Percentiles rank a stretch among this genome's conserved stretches.
phyloP scores from a whole-genome alignment of 64 coral and sea anemone genomes.

The Dendronephthya gigantea region DNA sequence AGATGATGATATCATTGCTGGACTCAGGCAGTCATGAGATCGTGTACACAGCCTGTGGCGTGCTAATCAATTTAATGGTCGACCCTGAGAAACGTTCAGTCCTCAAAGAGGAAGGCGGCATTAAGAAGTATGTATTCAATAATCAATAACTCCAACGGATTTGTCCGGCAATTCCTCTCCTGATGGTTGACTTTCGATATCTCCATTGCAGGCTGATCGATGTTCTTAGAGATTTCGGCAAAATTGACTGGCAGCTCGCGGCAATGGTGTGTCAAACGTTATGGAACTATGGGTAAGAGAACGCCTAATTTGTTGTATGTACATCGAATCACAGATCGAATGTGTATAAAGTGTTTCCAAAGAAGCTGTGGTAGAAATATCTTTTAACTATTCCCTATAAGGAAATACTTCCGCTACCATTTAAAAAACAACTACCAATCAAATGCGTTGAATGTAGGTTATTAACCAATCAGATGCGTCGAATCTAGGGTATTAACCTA shows the following conservation, averaged over 20 bases:
- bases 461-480: too few species aligned
- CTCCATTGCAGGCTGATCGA: conserved; percentile 61
- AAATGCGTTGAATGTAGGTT: too few species aligned
- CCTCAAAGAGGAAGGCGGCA: conserved; percentile 71
- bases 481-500: too few species aligned
- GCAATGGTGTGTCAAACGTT: conserved; percentile 95
- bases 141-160: too few species aligned
- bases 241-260: conserved; percentile 96
- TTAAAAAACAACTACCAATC: too few species aligned
- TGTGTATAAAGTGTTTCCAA: too few species aligned
- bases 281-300: conserved; percentile 84
- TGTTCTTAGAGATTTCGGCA: conserved; percentile 95
- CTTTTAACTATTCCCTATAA: too few species aligned
- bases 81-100: conserved; percentile 62
- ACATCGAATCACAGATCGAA: too few species aligned
- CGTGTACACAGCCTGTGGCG: conserved; percentile 83
- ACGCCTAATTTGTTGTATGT: background rate
- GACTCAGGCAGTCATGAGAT: conserved; percentile 89
- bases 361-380: too few species aligned
- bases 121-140: conserved; percentile 91
- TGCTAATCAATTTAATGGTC: conserved; percentile 91
- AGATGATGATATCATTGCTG: conserved; percentile 70
- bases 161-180: background rate
- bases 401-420: too few species aligned
- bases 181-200: background rate